Evolutionary conservation across 2,113 vertebrate species (phyloP), one percentile per base, ranked within the genome.

Genomic region (Reinhardtius hippoglossoides): DNA sequence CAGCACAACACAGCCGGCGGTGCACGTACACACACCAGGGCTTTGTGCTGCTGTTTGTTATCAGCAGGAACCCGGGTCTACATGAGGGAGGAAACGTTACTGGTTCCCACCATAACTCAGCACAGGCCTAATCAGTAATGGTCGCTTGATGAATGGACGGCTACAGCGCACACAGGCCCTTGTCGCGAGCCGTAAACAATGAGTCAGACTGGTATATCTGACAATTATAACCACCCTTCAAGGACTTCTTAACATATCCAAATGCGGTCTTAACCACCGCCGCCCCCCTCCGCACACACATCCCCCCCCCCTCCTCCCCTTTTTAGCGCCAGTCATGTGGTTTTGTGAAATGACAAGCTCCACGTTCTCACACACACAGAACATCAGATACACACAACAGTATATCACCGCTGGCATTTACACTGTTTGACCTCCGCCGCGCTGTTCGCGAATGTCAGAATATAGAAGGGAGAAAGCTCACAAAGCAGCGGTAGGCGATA

Each of bases 91-190:
- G 92, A 93, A 92, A 48, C 80, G 81, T 80, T 80, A 59, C 87
- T 88, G 80, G 89, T 92, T 93, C 89, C 89, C 92, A 92, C 90
- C 89, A 89, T 91, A 88, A 91, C 87, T 92, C 90, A 93, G 78
- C 65, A 54, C 37, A 13, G 64, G 12, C 46, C 84, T 89, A 92
- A 92, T 92, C 90, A 88, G 89, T 21, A 31, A 54, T 66, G 77
- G 46, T 57, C 9, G 80, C 78, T 24, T 90, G 91, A 89, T 88
- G 88, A 89, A 91, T 90, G 86, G 85, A 52, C 15, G 75, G 58
- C 75, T 80, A n/a, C 44, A 42, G 31, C 31, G 27, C 27, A 73
- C 71, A 61, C 73, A 35, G 76, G 78, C 65, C 55, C 81, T 84
- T 76, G 87, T 83, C 67, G 56, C 27, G 42, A 82, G 84, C 73